These are phyloP conservation scores for Cercocebus atys DNA, from an alignment of 2,113 vertebrate genomes.

Conservation along the genomic window DNA sequence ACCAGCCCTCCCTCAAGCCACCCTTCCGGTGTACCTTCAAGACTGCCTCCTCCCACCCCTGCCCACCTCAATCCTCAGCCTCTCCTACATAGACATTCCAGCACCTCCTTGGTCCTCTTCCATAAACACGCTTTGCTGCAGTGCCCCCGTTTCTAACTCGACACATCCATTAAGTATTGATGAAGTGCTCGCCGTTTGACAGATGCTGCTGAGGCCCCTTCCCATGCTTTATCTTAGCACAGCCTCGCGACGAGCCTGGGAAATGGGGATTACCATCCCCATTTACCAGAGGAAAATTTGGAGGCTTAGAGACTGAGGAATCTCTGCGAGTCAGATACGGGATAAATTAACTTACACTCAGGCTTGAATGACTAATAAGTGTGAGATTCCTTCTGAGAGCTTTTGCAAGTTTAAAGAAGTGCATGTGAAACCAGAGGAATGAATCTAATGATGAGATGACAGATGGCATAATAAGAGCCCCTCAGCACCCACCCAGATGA, in stretches of 20 bases:
- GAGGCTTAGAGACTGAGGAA: neutral
- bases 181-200: accelerated
- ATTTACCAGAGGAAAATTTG: accelerated
- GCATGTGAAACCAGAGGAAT: neutral
- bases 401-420: neutral
- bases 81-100: accelerated
- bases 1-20: accelerated
- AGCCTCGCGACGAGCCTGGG: no score
- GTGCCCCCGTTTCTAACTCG: neutral
- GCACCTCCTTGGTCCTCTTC: neutral
- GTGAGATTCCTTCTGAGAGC: neutral
- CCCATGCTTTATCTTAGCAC: accelerated
- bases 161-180: accelerated
- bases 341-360: neutral
- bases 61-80: neutral
- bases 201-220: neutral
- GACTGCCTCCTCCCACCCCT: accelerated
- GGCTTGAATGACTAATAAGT: neutral
- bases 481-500: neutral
- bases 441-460: neutral
- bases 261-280: accelerated
- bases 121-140: neutral
- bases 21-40: neutral
- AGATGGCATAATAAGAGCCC: neutral
- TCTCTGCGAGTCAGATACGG: neutral